phyloP scores from a whole-genome alignment of 2,888 invertebrate species.

The Pyrrhia umbra region DNA sequence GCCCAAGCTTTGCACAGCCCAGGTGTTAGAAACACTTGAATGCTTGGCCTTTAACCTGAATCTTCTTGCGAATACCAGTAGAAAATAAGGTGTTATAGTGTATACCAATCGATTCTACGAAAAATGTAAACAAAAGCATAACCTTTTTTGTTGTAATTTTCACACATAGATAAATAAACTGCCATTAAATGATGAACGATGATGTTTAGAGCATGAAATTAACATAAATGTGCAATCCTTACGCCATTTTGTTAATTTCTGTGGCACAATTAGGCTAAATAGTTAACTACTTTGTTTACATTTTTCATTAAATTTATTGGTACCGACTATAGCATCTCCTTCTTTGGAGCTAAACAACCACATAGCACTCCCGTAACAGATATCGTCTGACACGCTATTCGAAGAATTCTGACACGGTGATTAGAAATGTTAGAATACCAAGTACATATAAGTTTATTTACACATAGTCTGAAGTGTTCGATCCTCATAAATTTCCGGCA shows the following conservation, averaged over 20 bases:
- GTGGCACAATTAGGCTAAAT: no score
- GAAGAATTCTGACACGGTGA: slow-evolving; percentile 41
- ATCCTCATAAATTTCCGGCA: slow-evolving; percentile 58
- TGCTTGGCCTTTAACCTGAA: slow-evolving; percentile 10
- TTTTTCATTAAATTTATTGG: no score
- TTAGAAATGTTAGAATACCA: slow-evolving; percentile 38
- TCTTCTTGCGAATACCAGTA: slow-evolving; percentile 23
- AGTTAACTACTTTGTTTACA: no score
- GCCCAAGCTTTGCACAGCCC: neutral
- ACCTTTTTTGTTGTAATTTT: no score
- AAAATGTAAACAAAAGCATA: no score
- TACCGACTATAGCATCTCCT: no score
- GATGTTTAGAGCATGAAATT: no score
- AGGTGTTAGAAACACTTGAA: slow-evolving; percentile 3
- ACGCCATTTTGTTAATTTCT: no score
- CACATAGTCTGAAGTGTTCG: slow-evolving; percentile 45
- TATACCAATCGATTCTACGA: no score
- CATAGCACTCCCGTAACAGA: neutral
- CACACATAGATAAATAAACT: no score
- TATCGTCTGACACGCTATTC: neutral
- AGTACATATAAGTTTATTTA: slow-evolving; percentile 22
- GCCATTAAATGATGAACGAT: no score
- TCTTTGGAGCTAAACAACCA: slow-evolving; percentile 15
- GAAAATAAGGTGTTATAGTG: slow-evolving; percentile 24
- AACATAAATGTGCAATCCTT: no score